Evolutionary conservation across 1,140 invertebrate species (phyloP), one percentile per base, ranked within the genome.

Genomic region (Tribolium madens): DNA sequence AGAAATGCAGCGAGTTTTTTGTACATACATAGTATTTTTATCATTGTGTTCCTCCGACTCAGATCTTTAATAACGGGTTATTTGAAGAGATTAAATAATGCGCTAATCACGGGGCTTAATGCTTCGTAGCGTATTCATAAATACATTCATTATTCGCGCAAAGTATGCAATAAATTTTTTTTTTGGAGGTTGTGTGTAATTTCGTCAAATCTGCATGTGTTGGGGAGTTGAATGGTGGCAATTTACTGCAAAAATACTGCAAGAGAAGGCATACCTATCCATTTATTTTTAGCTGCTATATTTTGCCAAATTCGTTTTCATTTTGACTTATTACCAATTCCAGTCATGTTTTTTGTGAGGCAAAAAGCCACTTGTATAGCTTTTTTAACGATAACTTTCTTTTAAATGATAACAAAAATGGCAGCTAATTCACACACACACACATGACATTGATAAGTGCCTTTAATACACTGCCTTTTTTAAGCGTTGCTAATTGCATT

Each of bases 1-100:
- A 75, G 48, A 68, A 33, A 33, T 33, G 26, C 15, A 74, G 17
- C 53, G 48, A 36, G 42, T 68, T 75, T 42, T 75, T 57, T 69
- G 47, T 71, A 48, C 5, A 71, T 71, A 48, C 5, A 71, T 73
- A 73, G 15, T 73, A 26, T 73, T 52, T 26, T n/a, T 26, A 36
- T 52, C 31, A 12, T 73, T 50, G 52, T 57, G 17, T 57, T 21
- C 17, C 52, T 57, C 52, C 52, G n/a, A 57, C 3, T 57, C 2
- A 14, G 2, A 7, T 15, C 15, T 52, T 14, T 14, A 52, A 52
- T n/a, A n/a, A n/a, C n/a, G n/a, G 48, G 48, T 47, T 47, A 3
- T 52, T 52, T n/a, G 17, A 15, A 14, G 6, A 15, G 2, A 52
- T 52, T 52, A 52, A 52, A 52, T 53, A 53, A 53, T 2, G 18